phyloP scores from a whole-genome alignment of 2,888 invertebrate genomes.

The Eubasilissa splendida region DNA sequence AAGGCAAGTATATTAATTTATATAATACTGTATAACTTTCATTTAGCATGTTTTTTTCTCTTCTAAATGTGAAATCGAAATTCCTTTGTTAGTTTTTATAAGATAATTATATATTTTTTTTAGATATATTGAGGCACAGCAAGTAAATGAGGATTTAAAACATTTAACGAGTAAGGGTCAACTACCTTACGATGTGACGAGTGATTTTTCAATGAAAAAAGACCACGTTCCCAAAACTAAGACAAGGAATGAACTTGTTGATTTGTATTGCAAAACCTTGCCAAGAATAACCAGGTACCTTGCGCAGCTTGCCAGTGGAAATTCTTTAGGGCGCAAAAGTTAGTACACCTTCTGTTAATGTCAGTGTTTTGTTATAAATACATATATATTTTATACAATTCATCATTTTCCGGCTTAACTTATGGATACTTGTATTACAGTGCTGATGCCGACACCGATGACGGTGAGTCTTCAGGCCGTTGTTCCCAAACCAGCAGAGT shows the following conservation, averaged over 20 bases:
- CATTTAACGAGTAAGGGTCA: constrained; percentile 60
- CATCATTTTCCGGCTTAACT: background rate
- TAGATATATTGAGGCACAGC: constrained; percentile 74
- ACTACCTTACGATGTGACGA: constrained; percentile 66
- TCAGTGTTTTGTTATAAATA: background rate
- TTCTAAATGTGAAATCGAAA: too few relatives aligned
- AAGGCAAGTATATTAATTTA: constrained; percentile 60
- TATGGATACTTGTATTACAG: constrained; percentile 64
- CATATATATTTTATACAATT: background rate
- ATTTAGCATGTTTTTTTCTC: too few relatives aligned
- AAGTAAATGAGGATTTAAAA: constrained; percentile 67
- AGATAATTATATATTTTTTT: background rate
- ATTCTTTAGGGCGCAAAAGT: constrained; percentile 58
- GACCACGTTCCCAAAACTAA: constrained; percentile 62
- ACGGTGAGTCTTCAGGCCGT: constrained; percentile 73
- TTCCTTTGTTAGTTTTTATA: background rate
- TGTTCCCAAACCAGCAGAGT: constrained; percentile 67
- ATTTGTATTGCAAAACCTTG: constrained; percentile 69
- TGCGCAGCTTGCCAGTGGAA: constrained; percentile 63
- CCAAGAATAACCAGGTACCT: constrained; percentile 70
- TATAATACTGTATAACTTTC: too few relatives aligned
- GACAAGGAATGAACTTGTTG: constrained; percentile 72
- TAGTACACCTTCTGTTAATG: background rate
- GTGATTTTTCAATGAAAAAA: constrained; percentile 63
- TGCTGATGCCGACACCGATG: constrained; percentile 72